These are phyloP conservation scores for Alcedo atthis DNA, from an alignment of 2,797 vertebrate species.

Conservation along the genomic window DNA sequence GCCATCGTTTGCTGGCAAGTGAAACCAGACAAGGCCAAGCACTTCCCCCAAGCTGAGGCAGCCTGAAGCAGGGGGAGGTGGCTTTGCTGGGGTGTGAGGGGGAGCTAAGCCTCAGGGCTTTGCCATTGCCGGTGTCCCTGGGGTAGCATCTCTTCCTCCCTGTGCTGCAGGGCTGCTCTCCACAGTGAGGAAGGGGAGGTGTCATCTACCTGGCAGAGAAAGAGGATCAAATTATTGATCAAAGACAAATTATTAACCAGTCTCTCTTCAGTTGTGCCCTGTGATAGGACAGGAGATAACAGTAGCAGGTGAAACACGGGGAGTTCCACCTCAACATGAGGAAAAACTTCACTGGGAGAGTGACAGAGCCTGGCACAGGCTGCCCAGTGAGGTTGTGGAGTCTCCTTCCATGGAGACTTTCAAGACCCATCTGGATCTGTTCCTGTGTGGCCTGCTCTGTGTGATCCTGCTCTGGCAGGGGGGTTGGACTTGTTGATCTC, in stretches of 20 bases:
- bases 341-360: no score
- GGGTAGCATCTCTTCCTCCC: background rate
- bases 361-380: no score
- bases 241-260: background rate
- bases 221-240: background rate
- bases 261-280: no score
- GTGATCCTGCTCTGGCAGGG: no score
- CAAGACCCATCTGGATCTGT: no score
- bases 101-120: background rate
- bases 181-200: background rate
- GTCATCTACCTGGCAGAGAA: background rate
- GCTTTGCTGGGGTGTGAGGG: background rate
- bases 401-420: no score
- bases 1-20: background rate
- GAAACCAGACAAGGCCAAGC: background rate
- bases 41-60: background rate
- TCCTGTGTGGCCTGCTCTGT: no score
- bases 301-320: no score
- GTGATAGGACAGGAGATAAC: no score
- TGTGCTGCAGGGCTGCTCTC: background rate
- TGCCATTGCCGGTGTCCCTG: fast-evolving
- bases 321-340: no score
- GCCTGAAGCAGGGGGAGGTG: background rate
- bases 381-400: no score
- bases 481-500: no score